Percentiles rank a stretch among this genome's conserved stretches.
Conservation (phyloP, 2,113 vertebrate genomes). For the Tapirus terrestris region DNA sequence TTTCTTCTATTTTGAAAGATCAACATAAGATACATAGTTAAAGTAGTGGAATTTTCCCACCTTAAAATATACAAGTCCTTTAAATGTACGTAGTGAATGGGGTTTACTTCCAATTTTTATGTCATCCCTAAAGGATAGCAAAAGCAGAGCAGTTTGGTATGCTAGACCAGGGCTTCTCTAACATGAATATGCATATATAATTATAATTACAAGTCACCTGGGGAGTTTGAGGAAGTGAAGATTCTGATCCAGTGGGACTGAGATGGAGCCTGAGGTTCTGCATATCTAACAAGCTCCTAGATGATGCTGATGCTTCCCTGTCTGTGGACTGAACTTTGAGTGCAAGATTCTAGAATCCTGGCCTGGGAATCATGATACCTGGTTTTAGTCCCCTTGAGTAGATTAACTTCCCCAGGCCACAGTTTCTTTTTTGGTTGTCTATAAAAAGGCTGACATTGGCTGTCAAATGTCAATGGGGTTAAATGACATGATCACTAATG, state of each 20-base stretch:
- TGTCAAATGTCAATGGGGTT: not conserved
- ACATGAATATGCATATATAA: too few relatives aligned
- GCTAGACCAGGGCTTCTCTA: not conserved
- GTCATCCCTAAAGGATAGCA: not conserved
- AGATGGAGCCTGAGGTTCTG: not conserved
- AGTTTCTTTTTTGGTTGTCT: conserved; percentile 57
- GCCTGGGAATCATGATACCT: not conserved
- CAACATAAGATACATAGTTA: not conserved
- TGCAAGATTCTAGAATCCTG: not conserved
- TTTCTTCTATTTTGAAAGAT: not conserved
- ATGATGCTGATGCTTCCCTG: not conserved
- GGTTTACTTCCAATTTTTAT: not conserved
- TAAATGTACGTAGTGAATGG: not conserved
- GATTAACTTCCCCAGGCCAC: not conserved
- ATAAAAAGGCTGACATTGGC: not conserved
- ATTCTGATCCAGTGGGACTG: not conserved
- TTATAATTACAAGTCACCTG: not conserved
- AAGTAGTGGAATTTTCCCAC: not conserved
- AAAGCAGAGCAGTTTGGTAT: not conserved
- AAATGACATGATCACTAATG: not conserved
- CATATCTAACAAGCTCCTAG: not conserved
- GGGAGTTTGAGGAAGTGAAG: not conserved
- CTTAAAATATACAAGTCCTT: conserved; percentile 24
- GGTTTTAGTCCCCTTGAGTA: not conserved
- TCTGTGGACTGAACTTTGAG: not conserved